Base-by-base conservation (phyloP, 2,113 vertebrate genomes). In the Anser cygnoides region DNA sequence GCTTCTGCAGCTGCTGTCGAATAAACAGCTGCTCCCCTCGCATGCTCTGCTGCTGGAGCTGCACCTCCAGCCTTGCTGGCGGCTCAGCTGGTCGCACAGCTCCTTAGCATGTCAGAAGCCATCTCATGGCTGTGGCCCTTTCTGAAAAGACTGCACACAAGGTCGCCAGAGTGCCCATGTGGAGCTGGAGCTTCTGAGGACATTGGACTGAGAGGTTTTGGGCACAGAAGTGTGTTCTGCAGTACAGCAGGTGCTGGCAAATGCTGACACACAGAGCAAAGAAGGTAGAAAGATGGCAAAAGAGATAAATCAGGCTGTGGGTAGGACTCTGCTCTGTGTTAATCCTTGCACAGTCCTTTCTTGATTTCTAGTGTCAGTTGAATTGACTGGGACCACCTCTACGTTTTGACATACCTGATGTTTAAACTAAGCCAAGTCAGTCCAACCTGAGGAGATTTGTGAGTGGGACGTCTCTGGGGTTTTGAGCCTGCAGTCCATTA, bases 1-100 rank as follows among this genome's bases (percentile, higher is more conserved):
- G 72, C 80, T 96, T 55, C 77, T 87, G 83, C 95, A 97, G 92
- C 95, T 96, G 97, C 92, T 84, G 78, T 84, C 86, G 68, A 59
- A 57, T n/a, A 61, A 94, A 71, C 95, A 97, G 92, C 94, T 97
- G 94, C 84, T 96, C 66, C 82, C 78, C 77, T 90, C 44, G 29
- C 78, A 79, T 92, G 90, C 68, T 96, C 81, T 46, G 33, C 35
- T 93, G 75, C 46, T 84, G 81, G 89, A 90, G 79, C 61, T 91
- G 90, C 78, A 93, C 88, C 81, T 90, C 8, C 2, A 84, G 88
- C 33, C 41, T 92, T 2, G 50, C 78, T 84, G 54, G 74, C 12
- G 10, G 94, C 94, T 95, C 84, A 81, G 81, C 75, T 94, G 82
- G 76, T 63, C 3, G 2, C 43, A 31, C 16, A 78, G 76, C 71